Evolutionary conservation across 2,113 vertebrate genomes (phyloP).

Genomic region (Gnathonemus longibarbis): DNA sequence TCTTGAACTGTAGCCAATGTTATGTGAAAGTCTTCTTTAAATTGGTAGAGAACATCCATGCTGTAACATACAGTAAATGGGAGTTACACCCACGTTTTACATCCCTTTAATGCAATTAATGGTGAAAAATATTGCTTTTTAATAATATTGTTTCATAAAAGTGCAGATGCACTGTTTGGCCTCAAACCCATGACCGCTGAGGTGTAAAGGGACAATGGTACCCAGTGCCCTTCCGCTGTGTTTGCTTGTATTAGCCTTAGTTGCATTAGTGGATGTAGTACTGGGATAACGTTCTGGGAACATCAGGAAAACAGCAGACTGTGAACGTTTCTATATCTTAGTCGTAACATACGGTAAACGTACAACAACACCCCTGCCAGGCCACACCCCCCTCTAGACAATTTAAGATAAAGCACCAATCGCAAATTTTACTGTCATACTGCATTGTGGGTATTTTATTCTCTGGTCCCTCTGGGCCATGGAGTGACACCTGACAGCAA

Average conservation of each 20-base stretch:
- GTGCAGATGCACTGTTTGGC: background rate
- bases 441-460: constrained; percentile 1
- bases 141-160: background rate
- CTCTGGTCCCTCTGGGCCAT: background rate
- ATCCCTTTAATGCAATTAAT: background rate
- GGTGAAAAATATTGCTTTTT: background rate
- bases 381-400: background rate
- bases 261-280: background rate
- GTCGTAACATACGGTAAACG: background rate
- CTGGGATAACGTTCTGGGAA: background rate
- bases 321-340: background rate
- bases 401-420: background rate
- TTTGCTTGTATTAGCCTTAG: background rate
- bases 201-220: background rate
- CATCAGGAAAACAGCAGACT: background rate
- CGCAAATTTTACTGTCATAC: background rate
- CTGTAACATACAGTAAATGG: background rate
- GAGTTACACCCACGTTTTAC: background rate
- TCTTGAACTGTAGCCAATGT: background rate
- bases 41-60: background rate
- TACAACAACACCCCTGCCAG: background rate
- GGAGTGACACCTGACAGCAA: background rate
- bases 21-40: background rate
- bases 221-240: background rate
- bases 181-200: background rate